Conservation (phyloP, 2,797 vertebrate genomes). For the Anguilla pacifica region DNA sequence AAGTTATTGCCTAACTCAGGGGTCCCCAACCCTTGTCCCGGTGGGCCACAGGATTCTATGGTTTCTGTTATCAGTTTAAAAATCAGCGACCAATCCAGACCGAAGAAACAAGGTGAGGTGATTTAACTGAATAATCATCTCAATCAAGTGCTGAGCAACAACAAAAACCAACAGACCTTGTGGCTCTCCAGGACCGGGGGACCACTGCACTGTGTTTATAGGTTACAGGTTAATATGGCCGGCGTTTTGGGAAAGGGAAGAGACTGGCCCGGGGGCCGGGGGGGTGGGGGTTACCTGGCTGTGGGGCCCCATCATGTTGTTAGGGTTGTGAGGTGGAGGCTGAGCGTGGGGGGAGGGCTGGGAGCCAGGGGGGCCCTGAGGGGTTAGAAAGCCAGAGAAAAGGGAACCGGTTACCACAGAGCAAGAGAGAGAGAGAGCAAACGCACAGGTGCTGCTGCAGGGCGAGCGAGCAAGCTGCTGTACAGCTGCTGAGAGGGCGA, state of each 20-base stretch:
- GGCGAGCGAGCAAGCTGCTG: neutral
- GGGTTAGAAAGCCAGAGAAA: constrained; percentile 77
- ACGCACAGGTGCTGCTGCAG: constrained; percentile 39
- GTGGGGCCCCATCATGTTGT: constrained; percentile 99
- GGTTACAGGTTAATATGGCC: neutral
- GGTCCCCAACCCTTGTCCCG: neutral
- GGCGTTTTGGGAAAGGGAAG: neutral
- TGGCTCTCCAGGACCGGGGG: neutral
- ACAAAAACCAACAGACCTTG: neutral
- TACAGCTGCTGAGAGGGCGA: neutral
- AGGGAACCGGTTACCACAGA: constrained; percentile 64
- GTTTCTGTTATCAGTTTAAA: neutral
- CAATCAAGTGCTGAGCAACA: neutral
- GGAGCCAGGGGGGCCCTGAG: constrained; percentile 96
- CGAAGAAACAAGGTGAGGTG: neutral
- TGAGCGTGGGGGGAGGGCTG: constrained; percentile 99
- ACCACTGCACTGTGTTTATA: neutral
- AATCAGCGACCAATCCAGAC: neutral
- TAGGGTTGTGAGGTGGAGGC: constrained; percentile 91
- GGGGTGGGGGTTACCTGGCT: constrained; percentile 88
- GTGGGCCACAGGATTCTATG: neutral
- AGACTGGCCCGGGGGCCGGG: constrained; percentile 7
- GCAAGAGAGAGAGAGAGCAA: neutral
- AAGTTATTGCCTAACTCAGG: neutral
- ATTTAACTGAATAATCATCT: neutral